A percentile compares a stretch with the other conserved stretches of the same genome.
phyloP scores from a whole-genome alignment of 2,797 vertebrate species.

The Clamator glandarius region DNA sequence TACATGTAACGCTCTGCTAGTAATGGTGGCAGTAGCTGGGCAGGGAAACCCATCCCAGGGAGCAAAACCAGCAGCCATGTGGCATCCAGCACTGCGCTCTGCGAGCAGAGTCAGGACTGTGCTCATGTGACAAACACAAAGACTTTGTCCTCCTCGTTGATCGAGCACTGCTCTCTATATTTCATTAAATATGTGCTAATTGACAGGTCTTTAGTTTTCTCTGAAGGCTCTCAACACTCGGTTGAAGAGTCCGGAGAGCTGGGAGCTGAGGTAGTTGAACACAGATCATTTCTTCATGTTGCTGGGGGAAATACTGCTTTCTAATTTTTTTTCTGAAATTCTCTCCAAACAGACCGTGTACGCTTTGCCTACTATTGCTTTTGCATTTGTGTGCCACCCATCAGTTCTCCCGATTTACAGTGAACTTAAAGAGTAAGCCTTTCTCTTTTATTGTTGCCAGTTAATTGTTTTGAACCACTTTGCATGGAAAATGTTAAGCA shows the following conservation, averaged over 20 bases:
- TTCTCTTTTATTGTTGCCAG: not conserved
- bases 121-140: rapidly evolving
- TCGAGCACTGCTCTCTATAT: not conserved
- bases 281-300: not conserved
- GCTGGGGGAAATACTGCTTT: not conserved
- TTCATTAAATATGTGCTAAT: not conserved
- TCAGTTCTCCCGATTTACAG: conserved; percentile 97
- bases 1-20: not conserved
- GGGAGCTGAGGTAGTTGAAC: conserved; percentile 29
- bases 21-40: not conserved
- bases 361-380: conserved; percentile 92
- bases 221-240: not conserved
- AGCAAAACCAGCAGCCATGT: not conserved
- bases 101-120: not conserved
- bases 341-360: conserved; percentile 88
- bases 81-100: not conserved
- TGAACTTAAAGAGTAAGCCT: conserved; percentile 88
- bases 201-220: conserved; percentile 34
- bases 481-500: conserved; percentile 18
- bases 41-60: conserved; percentile 24
- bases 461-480: not conserved
- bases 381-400: conserved; percentile 95
- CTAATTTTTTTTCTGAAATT: conserved; percentile 56
- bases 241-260: not conserved
- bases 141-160: not conserved